A percentile compares a stretch with the other conserved stretches of the same genome.
These are phyloP conservation scores for Drosophila kanapiae DNA, from an alignment of 1,140 invertebrate genomes.

Conservation along the genomic window DNA sequence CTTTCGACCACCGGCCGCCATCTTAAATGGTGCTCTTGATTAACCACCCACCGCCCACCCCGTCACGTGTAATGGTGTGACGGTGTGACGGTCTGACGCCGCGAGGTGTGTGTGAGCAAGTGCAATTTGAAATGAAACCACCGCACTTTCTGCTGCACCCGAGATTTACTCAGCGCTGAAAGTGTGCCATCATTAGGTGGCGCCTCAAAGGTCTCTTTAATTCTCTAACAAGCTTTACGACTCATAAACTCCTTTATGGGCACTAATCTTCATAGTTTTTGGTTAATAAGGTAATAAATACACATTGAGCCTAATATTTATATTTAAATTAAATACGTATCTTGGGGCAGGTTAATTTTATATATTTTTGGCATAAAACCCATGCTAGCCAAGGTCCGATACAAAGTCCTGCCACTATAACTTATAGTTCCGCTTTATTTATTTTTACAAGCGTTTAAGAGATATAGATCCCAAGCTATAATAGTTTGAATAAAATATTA, in stretches of 20 bases:
- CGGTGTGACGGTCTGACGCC: background rate
- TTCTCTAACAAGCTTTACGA: background rate
- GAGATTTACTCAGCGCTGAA: slow-evolving; percentile 35
- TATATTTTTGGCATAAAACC: too few relatives aligned
- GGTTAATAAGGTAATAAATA: background rate
- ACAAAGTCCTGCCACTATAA: background rate
- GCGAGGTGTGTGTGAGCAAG: slow-evolving; percentile 18
- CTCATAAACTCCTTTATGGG: slow-evolving; percentile 8
- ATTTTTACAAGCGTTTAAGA: background rate
- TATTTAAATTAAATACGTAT: too few relatives aligned
- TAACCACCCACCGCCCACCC: slow-evolving; percentile 36
- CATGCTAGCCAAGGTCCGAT: too few relatives aligned
- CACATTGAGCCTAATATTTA: background rate
- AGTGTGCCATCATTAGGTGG: slow-evolving; percentile 53
- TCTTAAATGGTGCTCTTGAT: slow-evolving; percentile 56
- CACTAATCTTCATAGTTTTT: background rate
- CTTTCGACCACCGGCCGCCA: slow-evolving; percentile 62
- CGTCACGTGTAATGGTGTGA: slow-evolving; percentile 1
- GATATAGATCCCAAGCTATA: background rate
- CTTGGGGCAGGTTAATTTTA: background rate
- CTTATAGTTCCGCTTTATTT: background rate
- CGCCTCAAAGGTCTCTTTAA: slow-evolving; percentile 21
- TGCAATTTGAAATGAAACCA: slow-evolving; percentile 68
- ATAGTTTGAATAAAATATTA: background rate
- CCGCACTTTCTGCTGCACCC: slow-evolving; percentile 54